phyloP scores from a whole-genome alignment of 2,113 vertebrate genomes.

The Apeltes quadracus region DNA sequence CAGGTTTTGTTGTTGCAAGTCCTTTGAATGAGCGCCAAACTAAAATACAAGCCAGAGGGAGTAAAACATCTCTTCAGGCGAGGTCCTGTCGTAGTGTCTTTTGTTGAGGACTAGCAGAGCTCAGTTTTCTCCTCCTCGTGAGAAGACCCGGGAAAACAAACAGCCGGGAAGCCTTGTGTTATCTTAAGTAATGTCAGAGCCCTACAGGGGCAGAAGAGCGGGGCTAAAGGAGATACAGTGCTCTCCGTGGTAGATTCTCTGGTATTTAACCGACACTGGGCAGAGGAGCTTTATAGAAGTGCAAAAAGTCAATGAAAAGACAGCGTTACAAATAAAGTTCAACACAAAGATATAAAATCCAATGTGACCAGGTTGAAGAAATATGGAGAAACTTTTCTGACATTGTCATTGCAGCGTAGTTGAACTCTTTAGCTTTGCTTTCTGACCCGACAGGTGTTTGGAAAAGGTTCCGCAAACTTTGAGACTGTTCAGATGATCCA shows the following conservation, averaged over 20 bases:
- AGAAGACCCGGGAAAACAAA: conserved; percentile 74
- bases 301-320: conserved; percentile 27
- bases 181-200: conserved; percentile 72
- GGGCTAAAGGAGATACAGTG: conserved; percentile 64
- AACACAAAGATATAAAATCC: conserved; percentile 27
- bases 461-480: not conserved
- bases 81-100: conserved; percentile 49
- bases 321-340: conserved; percentile 25
- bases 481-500: not conserved
- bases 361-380: not conserved
- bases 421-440: conserved; percentile 8
- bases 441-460: conserved; percentile 9
- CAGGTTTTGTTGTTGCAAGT: conserved; percentile 56
- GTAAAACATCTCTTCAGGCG: conserved; percentile 51
- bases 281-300: conserved; percentile 21
- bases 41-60: conserved; percentile 66
- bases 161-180: conserved; percentile 72
- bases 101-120: conserved; percentile 62
- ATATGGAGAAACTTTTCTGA: not conserved
- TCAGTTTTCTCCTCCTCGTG: conserved; percentile 68
- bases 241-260: conserved; percentile 28
- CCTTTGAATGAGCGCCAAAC: conserved; percentile 56
- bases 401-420: not conserved
- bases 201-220: conserved; percentile 63
- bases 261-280: conserved; percentile 36